Evolutionary conservation across 2,797 vertebrate species (phyloP).

Genomic region (Pitangus sulphuratus): DNA sequence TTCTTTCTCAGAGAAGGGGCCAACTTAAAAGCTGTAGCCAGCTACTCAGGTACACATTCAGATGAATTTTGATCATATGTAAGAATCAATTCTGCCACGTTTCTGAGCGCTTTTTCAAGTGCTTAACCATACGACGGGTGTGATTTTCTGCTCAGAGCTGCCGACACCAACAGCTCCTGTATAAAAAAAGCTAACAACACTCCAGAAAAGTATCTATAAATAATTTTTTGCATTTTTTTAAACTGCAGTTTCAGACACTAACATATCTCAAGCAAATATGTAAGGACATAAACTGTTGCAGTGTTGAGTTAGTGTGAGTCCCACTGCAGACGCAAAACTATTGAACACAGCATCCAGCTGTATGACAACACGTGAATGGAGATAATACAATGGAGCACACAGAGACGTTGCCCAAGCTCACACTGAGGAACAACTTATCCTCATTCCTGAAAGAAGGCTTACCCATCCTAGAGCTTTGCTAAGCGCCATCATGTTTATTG

Average conservation of each 20-base stretch:
- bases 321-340: not conserved
- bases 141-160: not conserved
- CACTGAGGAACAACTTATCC: not conserved
- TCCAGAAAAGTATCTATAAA: not conserved
- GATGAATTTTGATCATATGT: not conserved
- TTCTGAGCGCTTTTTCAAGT: not conserved
- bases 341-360: not conserved
- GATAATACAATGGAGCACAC: not conserved
- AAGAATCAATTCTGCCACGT: not conserved
- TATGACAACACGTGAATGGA: not conserved
- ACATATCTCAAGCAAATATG: not conserved
- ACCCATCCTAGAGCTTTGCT: fast-evolving
- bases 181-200: not conserved
- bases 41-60: not conserved
- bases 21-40: not conserved
- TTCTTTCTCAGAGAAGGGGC: not conserved
- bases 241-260: not conserved
- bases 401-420: not conserved
- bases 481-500: not conserved
- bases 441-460: not conserved
- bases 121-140: not conserved
- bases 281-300: not conserved
- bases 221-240: not conserved
- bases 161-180: not conserved
- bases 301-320: not conserved